Percentiles rank a stretch among this genome's conserved stretches.
phyloP scores from a whole-genome alignment of 2,888 invertebrate species.

The Augochlorella aurata region DNA sequence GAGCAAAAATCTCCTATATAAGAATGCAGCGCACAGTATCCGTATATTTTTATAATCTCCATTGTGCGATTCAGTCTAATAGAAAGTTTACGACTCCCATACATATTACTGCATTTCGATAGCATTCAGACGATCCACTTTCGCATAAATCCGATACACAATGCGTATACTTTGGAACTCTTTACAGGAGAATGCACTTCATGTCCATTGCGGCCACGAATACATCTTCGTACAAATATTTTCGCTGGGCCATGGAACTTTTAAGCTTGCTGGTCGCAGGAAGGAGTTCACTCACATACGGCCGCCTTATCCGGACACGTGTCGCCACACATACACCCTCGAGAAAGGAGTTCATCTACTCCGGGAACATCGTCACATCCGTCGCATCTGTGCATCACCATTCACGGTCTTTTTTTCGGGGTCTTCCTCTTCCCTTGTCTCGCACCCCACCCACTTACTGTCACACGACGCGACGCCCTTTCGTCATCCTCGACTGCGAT shows the following conservation, averaged over 20 bases:
- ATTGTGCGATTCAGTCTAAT: neutral
- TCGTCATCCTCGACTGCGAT: slow-evolving; percentile 27
- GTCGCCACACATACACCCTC: slow-evolving; percentile 4
- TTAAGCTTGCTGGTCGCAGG: slow-evolving; percentile 11
- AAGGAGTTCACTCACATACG: slow-evolving; percentile 13
- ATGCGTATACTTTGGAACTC: slow-evolving; percentile 5
- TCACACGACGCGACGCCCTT: slow-evolving; percentile 57
- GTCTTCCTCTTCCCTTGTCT: slow-evolving; percentile 49
- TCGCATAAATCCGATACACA: slow-evolving; percentile 18
- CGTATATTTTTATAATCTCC: slow-evolving; percentile 14
- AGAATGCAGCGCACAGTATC: too few relatives aligned
- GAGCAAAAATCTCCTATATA: too few relatives aligned
- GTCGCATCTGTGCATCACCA: slow-evolving; percentile 79
- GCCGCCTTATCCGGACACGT: neutral
- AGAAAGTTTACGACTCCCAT: neutral
- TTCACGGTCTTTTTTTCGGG: slow-evolving; percentile 62
- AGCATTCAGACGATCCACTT: slow-evolving; percentile 1
- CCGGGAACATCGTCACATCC: slow-evolving; percentile 74
- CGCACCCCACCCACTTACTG: slow-evolving; percentile 52
- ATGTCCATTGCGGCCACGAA: slow-evolving; percentile 13
- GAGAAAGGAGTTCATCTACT: slow-evolving; percentile 52
- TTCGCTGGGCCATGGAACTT: slow-evolving; percentile 1
- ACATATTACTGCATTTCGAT: slow-evolving; percentile 1
- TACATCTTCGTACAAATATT: slow-evolving; percentile 18
- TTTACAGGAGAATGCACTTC: slow-evolving; percentile 9